Percentiles rank a stretch among this genome's conserved stretches.
These are phyloP conservation scores for Muschampia plurimacula DNA, from an alignment of 2,888 invertebrate species.

Conservation along the genomic window DNA sequence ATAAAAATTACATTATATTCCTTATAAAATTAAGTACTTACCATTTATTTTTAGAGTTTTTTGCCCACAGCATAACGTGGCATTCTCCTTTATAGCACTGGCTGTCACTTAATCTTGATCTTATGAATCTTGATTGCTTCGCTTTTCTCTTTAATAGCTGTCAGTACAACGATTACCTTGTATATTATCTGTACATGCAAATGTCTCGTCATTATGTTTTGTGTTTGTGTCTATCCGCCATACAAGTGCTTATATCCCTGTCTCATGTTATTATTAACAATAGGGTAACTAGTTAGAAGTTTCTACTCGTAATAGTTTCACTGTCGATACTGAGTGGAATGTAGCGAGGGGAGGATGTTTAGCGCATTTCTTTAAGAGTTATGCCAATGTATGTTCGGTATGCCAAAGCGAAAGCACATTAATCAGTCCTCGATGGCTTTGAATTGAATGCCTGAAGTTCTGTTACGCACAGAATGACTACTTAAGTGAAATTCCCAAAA, in stretches of 20 bases:
- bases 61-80: too few species aligned
- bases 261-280: neutral
- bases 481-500: too few species aligned
- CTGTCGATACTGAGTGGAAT: neutral
- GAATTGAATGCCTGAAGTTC: neutral
- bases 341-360: neutral
- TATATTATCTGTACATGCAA: conserved; percentile 16
- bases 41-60: too few species aligned
- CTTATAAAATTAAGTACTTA: too few species aligned
- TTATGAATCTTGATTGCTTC: too few species aligned
- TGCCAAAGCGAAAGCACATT: neutral
- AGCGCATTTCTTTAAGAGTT: neutral
- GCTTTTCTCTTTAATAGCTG: neutral
- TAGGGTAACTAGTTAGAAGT: neutral
- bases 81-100: too few species aligned
- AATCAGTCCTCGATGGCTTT: neutral
- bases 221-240: conserved; percentile 7
- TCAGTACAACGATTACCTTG: neutral
- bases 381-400: neutral
- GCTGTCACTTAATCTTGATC: too few species aligned
- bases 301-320: neutral
- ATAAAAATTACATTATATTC: too few species aligned
- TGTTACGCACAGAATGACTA: too few species aligned
- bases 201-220: conserved; percentile 21
- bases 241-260: neutral